Evolutionary conservation across 2,888 invertebrate genomes (phyloP).

Genomic region (Eupithecia inturbata): DNA sequence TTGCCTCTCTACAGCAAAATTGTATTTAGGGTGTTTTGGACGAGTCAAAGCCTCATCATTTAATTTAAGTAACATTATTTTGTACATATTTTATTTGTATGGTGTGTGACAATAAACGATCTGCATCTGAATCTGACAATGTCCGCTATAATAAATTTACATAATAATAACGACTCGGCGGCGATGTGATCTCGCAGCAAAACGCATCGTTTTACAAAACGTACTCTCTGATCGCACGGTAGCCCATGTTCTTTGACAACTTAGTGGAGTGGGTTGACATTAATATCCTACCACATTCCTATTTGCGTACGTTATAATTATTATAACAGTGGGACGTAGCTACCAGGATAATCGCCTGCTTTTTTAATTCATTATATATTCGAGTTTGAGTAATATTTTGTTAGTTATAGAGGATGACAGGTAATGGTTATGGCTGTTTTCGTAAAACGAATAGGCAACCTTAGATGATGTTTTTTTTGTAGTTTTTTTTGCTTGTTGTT

Average conservation of each 20-base stretch:
- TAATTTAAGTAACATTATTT: too few species aligned
- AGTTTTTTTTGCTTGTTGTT: background rate
- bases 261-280: constrained; percentile 6
- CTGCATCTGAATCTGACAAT: too few species aligned
- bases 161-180: too few species aligned
- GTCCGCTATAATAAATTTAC: too few species aligned
- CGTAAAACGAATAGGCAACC: background rate
- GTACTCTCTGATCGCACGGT: background rate
- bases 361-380: background rate
- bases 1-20: too few species aligned
- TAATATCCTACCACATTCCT: constrained; percentile 16
- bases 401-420: background rate
- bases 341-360: constrained; percentile 11
- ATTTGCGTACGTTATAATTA: constrained; percentile 30
- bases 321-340: constrained; percentile 23
- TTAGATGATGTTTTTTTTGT: background rate
- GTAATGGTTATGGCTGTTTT: background rate
- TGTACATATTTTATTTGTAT: too few species aligned
- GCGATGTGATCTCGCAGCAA: background rate
- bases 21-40: too few species aligned
- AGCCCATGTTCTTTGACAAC: background rate
- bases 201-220: constrained; percentile 3
- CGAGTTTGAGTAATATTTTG: constrained; percentile 16
- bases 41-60: too few species aligned
- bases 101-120: too few species aligned